Percentiles rank a stretch among this genome's conserved stretches.
Conservation (phyloP, 2,113 vertebrate genomes). For the Chaetura pelagica region DNA sequence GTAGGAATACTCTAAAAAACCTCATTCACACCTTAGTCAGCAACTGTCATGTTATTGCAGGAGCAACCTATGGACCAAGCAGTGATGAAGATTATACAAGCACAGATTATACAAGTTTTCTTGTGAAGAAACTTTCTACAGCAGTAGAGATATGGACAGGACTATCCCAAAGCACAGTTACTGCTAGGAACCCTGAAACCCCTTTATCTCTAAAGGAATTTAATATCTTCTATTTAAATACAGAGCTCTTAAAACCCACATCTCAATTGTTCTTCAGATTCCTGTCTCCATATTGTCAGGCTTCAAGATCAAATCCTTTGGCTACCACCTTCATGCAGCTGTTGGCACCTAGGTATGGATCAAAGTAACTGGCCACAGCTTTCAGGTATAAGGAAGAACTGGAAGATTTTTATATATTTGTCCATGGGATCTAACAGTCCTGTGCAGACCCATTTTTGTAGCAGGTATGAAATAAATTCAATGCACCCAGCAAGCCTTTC, state of each 20-base stretch:
- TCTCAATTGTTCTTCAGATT: background rate
- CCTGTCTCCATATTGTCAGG: background rate
- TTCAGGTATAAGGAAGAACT: background rate
- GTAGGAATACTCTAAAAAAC: background rate
- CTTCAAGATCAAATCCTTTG: background rate
- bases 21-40: rapidly evolving
- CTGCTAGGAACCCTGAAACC: background rate
- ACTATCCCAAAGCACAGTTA: background rate
- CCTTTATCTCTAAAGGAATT: background rate
- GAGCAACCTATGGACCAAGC: background rate
- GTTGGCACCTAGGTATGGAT: background rate
- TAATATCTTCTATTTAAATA: background rate
- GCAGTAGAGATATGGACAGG: background rate
- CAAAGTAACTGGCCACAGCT: background rate
- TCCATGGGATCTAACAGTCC: background rate
- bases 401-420: background rate
- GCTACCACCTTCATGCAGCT: background rate
- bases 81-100: background rate
- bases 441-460: background rate
- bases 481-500: background rate
- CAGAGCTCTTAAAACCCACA: background rate
- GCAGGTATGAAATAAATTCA: background rate
- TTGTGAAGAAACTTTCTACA: background rate
- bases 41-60: background rate
- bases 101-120: background rate